These are phyloP conservation scores for Pseudochromis fuscus DNA, from an alignment of 2,797 vertebrate species.

Conservation along the genomic window DNA sequence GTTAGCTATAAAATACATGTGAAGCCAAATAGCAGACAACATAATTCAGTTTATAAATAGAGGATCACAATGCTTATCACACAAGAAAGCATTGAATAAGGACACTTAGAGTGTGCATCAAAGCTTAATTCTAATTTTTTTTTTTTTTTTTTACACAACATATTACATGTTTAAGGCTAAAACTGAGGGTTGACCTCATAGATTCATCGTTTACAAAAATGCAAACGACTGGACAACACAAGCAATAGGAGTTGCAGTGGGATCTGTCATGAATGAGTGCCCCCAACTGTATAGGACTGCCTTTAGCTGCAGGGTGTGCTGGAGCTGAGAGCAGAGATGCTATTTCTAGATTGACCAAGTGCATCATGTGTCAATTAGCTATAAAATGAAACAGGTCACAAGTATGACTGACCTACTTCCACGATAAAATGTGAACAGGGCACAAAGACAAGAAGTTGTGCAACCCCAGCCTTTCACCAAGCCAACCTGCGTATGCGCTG, in stretches of 20 bases:
- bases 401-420: slow-evolving; percentile 53
- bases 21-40: no score
- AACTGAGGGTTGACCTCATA: neutral
- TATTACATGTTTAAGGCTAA: neutral
- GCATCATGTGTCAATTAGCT: slow-evolving; percentile 59
- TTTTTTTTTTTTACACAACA: no score
- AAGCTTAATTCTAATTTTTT: no score
- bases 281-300: slow-evolving; percentile 15
- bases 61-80: no score
- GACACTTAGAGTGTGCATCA: no score
- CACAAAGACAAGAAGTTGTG: slow-evolving; percentile 7
- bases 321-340: slow-evolving; percentile 24
- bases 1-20: no score
- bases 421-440: slow-evolving; percentile 40
- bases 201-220: neutral
- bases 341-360: slow-evolving; percentile 55
- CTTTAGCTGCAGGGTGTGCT: slow-evolving; percentile 39
- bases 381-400: slow-evolving; percentile 67
- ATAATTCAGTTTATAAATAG: no score
- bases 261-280: slow-evolving; percentile 42
- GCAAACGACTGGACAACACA: neutral
- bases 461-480: neutral
- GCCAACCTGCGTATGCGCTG: neutral
- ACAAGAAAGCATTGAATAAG: no score
- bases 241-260: slow-evolving; percentile 8